Conservation (phyloP, 2,888 invertebrate genomes). For the Galerucella calmariensis region DNA sequence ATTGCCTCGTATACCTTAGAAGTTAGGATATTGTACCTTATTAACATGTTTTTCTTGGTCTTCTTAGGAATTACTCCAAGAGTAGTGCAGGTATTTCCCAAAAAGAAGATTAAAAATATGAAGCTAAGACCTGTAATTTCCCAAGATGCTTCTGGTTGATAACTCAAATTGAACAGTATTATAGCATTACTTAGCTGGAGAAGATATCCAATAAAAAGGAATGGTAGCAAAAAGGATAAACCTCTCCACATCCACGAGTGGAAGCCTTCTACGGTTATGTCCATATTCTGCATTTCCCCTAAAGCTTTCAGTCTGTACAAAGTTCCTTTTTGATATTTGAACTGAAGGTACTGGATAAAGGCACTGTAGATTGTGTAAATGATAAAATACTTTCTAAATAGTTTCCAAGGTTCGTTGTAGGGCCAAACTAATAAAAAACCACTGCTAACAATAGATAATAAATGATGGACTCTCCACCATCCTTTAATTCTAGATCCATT, state of each 20-base stretch:
- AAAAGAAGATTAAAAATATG: constrained; percentile 86
- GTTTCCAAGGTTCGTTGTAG: constrained; percentile 88
- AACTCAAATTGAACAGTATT: constrained; percentile 81
- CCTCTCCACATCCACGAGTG: constrained; percentile 99
- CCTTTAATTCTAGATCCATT: constrained; percentile 97
- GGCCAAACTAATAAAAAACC: constrained; percentile 97
- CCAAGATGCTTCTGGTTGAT: constrained; percentile 88
- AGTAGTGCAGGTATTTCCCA: constrained; percentile 91
- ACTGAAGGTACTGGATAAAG: constrained; percentile 67
- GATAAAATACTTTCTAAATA: constrained; percentile 90
- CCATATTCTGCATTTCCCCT: constrained; percentile 98
- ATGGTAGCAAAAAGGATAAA: constrained; percentile 93
- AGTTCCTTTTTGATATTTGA: constrained; percentile 78
- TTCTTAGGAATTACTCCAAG: constrained; percentile 91
- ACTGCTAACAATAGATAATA: constrained; percentile 92
- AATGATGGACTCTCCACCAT: constrained; percentile 99
- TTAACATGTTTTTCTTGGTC: constrained; percentile 58
- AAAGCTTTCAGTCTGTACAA: constrained; percentile 79
- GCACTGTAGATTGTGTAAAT: constrained; percentile 94
- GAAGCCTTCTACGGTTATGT: constrained; percentile 98
- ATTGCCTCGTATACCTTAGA: constrained; percentile 41
- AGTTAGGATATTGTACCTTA: constrained; percentile 48
- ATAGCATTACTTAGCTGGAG: constrained; percentile 96
- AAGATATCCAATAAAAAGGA: constrained; percentile 91
- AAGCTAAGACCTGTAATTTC: constrained; percentile 86